A percentile compares a stretch with the other conserved stretches of the same genome.
These are phyloP conservation scores for Euwallacea fornicatus DNA, from an alignment of 1,140 invertebrate genomes.

Conservation along the genomic window DNA sequence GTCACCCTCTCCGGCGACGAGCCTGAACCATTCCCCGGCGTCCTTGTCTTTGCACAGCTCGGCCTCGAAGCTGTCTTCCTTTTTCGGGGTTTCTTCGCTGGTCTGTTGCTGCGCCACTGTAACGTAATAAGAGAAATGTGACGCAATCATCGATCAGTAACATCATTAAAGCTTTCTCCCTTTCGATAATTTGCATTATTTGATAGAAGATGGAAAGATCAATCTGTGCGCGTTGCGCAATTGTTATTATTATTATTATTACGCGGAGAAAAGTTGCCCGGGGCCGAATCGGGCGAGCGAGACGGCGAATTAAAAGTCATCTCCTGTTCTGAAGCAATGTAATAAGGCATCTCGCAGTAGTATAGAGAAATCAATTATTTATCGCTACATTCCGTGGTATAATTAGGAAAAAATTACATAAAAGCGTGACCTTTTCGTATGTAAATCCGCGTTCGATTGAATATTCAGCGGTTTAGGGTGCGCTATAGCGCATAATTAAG, in stretches of 20 bases:
- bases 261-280: background rate
- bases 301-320: background rate
- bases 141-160: conserved; percentile 2
- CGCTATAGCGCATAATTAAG: conserved; percentile 4
- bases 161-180: background rate
- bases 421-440: conserved; percentile 6
- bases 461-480: conserved; percentile 13
- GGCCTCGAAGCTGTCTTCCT: conserved; percentile 82
- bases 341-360: background rate
- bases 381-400: too few species aligned
- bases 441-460: background rate
- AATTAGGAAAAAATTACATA: background rate
- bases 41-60: conserved; percentile 93
- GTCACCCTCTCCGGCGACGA: conserved; percentile 86
- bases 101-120: conserved; percentile 42
- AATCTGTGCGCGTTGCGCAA: background rate
- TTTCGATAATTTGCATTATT: background rate
- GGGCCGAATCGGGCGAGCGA: background rate
- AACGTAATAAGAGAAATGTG: conserved; percentile 4
- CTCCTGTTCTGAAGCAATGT: too few species aligned
- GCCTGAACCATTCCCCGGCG: conserved; percentile 93
- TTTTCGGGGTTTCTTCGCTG: conserved; percentile 62
- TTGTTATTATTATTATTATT: conserved; percentile 5
- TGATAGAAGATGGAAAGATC: conserved; percentile 9
- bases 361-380: too few species aligned